phyloP scores from a whole-genome alignment of 2,797 vertebrate species.

The Spinibarbus caldwelli region DNA sequence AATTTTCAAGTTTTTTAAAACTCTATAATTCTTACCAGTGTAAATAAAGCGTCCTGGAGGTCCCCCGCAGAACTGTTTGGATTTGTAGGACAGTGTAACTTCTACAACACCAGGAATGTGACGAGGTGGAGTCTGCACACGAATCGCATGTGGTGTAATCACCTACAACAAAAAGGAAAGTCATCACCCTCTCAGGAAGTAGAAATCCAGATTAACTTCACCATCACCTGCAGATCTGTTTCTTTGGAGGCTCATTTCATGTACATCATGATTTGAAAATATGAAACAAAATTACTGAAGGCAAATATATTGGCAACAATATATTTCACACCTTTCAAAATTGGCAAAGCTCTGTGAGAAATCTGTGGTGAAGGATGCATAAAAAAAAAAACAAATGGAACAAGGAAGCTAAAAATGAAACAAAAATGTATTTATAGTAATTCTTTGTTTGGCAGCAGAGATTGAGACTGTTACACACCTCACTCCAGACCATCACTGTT shows the following conservation, averaged over 20 bases:
- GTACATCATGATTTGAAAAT: background rate
- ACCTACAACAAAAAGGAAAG: background rate
- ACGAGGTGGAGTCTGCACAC: slow-evolving; percentile 41
- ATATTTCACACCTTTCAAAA: background rate
- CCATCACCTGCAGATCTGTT: background rate
- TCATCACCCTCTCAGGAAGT: background rate
- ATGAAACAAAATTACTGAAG: background rate
- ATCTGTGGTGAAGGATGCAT: background rate
- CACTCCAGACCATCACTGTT: slow-evolving; percentile 32
- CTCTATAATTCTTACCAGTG: slow-evolving; percentile 15
- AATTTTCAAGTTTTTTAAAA: background rate
- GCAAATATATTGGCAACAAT: background rate
- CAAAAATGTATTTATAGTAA: background rate
- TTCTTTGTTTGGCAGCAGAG: background rate
- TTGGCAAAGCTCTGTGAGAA: background rate
- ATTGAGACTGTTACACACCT: slow-evolving; percentile 11
- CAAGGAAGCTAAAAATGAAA: background rate
- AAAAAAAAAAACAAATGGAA: background rate
- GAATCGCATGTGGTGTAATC: slow-evolving; percentile 33
- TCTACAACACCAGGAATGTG: slow-evolving; percentile 42
- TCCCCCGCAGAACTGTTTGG: slow-evolving; percentile 25
- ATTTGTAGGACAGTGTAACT: slow-evolving; percentile 33
- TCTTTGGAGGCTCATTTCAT: too few species aligned
- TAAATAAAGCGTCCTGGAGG: slow-evolving; percentile 42
- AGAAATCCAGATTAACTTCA: background rate